Conservation (phyloP, 2,888 invertebrate species). For the Pyralis farinalis region DNA sequence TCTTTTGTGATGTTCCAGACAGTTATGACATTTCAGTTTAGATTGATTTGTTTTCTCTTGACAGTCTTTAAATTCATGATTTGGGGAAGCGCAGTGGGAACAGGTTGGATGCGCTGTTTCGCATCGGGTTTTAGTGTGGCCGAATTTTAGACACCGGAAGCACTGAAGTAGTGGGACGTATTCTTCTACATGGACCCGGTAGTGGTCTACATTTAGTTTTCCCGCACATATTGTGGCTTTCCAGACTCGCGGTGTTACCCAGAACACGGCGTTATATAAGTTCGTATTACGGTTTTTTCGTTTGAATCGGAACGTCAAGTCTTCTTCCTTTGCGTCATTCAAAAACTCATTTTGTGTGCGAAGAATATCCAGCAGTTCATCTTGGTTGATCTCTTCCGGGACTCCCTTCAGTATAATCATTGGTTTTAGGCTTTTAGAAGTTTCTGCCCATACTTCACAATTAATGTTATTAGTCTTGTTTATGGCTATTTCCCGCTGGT, state of each 20-base stretch:
- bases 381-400: neutral
- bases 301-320: neutral
- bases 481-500: neutral
- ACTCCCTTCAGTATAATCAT: constrained; percentile 8
- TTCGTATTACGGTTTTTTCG: neutral
- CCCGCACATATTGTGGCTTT: neutral
- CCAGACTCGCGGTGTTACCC: neutral
- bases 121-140: constrained; percentile 5
- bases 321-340: neutral
- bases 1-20: too few relatives aligned
- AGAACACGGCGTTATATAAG: constrained; percentile 4
- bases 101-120: neutral
- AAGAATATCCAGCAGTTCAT: neutral
- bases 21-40: too few relatives aligned
- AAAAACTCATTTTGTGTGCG: neutral
- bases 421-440: neutral
- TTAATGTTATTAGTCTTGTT: neutral
- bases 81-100: neutral
- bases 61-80: neutral
- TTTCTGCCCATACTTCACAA: constrained; percentile 2
- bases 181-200: constrained; percentile 10
- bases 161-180: constrained; percentile 9
- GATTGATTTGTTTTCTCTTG: neutral
- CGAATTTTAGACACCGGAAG: constrained; percentile 9
- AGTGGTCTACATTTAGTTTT: constrained; percentile 9